phyloP scores from a whole-genome alignment of 2,797 vertebrate species.

The Oophaga sylvatica region DNA sequence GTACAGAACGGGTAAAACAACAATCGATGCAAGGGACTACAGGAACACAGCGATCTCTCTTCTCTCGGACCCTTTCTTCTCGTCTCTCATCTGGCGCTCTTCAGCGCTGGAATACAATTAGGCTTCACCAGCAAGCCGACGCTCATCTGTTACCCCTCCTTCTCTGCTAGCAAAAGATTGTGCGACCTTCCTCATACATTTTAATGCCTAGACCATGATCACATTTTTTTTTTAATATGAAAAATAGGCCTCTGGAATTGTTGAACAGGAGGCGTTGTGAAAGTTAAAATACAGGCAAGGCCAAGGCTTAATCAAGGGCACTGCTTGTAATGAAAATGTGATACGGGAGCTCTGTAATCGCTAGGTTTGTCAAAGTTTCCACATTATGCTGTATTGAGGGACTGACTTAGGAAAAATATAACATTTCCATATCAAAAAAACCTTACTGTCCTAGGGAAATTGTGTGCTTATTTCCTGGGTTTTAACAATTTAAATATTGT shows the following conservation, averaged over 20 bases:
- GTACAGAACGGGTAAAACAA: constrained; percentile 15
- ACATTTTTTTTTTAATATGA: constrained; percentile 22
- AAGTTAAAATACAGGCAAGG: constrained; percentile 18
- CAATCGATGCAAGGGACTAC: constrained; percentile 2
- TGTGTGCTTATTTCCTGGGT: background rate
- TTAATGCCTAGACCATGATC: constrained; percentile 45
- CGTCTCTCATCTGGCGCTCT: constrained; percentile 46
- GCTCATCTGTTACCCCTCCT: constrained; percentile 28
- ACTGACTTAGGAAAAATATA: background rate
- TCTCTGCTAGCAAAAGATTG: constrained; percentile 36
- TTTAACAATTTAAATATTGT: background rate
- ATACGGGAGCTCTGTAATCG: background rate
- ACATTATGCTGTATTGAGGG: background rate
- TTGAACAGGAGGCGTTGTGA: constrained; percentile 21
- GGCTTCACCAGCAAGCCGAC: constrained; percentile 36
- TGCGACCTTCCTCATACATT: constrained; percentile 49
- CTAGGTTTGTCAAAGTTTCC: background rate
- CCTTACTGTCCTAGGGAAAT: too few relatives aligned
- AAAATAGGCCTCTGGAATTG: constrained; percentile 27
- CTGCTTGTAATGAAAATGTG: background rate
- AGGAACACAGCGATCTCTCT: constrained; percentile 20
- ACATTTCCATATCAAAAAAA: background rate
- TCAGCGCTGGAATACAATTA: constrained; percentile 46
- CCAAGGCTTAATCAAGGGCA: constrained; percentile 25
- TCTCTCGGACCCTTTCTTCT: background rate